Percentiles rank a stretch among this genome's conserved stretches.
phyloP scores from a whole-genome alignment of 1,140 invertebrate genomes.

The Sycophila sp. region DNA sequence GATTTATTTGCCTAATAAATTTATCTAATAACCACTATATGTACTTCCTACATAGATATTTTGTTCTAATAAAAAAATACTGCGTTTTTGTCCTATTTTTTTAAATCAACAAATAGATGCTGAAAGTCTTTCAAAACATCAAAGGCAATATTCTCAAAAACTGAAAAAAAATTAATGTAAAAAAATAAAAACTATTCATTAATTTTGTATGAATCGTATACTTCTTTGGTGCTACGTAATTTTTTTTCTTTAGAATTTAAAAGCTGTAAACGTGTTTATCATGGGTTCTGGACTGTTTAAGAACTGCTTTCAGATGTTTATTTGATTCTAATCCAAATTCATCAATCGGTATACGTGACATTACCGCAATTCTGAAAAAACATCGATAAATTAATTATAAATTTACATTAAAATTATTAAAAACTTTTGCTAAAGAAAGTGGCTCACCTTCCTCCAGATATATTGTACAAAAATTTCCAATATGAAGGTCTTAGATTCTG shows the following conservation, averaged over 20 bases:
- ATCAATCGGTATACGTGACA: slow-evolving; percentile 70
- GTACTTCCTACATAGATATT: background rate
- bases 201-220: background rate
- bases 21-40: background rate
- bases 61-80: background rate
- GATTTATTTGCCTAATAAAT: slow-evolving; percentile 5
- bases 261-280: slow-evolving; percentile 52
- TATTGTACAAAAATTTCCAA: slow-evolving; percentile 81
- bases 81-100: slow-evolving; percentile 2
- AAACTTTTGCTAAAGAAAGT: slow-evolving; percentile 9
- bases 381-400: slow-evolving; percentile 32
- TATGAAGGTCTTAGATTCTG: slow-evolving; percentile 83
- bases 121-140: background rate
- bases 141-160: background rate
- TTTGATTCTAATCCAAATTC: slow-evolving; percentile 68
- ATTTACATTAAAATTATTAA: slow-evolving; percentile 8
- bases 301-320: slow-evolving; percentile 61
- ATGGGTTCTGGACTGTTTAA: slow-evolving; percentile 57
- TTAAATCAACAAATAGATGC: background rate
- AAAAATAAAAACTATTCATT: background rate
- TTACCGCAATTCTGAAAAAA: slow-evolving; percentile 67
- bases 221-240: slow-evolving; percentile 42
- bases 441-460: slow-evolving; percentile 78
- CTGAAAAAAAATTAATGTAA: background rate
- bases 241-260: slow-evolving; percentile 40